These are phyloP conservation scores for Microcebus griseorufus DNA, from an alignment of 2,113 vertebrate species.

Conservation along the genomic window DNA sequence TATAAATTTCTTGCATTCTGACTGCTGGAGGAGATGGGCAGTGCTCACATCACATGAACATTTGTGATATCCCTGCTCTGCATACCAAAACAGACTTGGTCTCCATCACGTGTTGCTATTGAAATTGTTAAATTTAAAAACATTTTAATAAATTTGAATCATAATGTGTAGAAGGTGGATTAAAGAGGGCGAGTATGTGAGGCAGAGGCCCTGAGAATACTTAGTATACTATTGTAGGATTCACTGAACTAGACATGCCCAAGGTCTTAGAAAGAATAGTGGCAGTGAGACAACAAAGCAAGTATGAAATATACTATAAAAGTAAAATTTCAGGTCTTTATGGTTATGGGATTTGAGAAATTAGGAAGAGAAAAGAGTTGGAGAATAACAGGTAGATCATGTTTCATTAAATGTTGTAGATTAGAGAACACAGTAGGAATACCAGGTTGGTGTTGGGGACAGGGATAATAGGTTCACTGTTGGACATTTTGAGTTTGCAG, in stretches of 20 bases:
- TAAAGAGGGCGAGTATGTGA: background rate
- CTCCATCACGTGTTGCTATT: background rate
- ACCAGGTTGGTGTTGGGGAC: background rate
- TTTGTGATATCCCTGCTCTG: background rate
- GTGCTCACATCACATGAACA: background rate
- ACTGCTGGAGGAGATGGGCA: background rate
- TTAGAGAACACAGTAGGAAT: background rate
- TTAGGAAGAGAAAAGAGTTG: background rate
- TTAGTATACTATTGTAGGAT: background rate
- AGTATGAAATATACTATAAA: rapidly evolving
- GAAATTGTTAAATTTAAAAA: background rate
- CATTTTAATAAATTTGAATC: background rate
- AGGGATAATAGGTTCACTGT: background rate
- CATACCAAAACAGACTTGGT: background rate
- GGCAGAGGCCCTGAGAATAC: background rate
- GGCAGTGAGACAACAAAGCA: background rate
- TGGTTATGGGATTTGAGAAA: background rate
- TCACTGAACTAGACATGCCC: background rate
- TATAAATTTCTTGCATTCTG: background rate
- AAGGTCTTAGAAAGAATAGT: background rate
- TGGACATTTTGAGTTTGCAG: background rate
- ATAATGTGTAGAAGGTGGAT: background rate
- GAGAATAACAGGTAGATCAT: background rate
- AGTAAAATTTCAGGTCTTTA: background rate
- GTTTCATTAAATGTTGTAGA: background rate